Evolutionary conservation across 2,888 invertebrate species (phyloP), one percentile per base, ranked within the genome.

Genomic region (Itoplectis maculator): DNA sequence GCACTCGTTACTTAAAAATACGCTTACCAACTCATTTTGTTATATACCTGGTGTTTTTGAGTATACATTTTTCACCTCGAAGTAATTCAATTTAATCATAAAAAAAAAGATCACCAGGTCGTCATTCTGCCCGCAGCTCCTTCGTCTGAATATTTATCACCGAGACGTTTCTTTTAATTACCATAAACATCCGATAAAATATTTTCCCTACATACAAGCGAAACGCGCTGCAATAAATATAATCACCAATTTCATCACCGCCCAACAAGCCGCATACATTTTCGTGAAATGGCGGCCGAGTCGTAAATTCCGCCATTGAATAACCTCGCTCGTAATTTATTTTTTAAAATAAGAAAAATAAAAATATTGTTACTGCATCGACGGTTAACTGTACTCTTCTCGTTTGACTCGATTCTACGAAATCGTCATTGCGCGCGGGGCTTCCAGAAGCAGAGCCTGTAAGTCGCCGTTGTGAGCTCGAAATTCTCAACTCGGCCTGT

Each of bases 351-450:
- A n/a, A n/a, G n/a, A n/a, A n/a, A n/a, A n/a, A n/a, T n/a, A n/a
- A 18, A 9, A 18, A 37, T 8, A 8, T 9, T 15, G 18, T 15
- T 6, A 7, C n/a, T 23, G 54, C 47, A n/a, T 47, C 47, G n/a
- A 7, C 35, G 29, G 37, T 2, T 15, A 4, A 8, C 20, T 15
- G 15, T 29, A 5, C 29, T 20, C 18, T 11, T 18, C 20, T 59
- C 59, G 45, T 37, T 61, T 9, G 59, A 47, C 61, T 59, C 49
- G 47, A 20, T 54, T 51, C 65, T 47, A 37, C 35, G 23, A 69
- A 70, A 79, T 75, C 40, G 74, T 40, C 37, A 61, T 75, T 79
- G 59, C 51, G 15, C 13, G 13, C 35, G 37, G n/a, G 49, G 29
- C 68, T 7, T 40, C 63, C 63, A 56, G 29, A 37, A 65, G 40